phyloP scores from a whole-genome alignment of 37 sponge, comb jelly and placozoan genomes.

The Crambe crambe region DNA sequence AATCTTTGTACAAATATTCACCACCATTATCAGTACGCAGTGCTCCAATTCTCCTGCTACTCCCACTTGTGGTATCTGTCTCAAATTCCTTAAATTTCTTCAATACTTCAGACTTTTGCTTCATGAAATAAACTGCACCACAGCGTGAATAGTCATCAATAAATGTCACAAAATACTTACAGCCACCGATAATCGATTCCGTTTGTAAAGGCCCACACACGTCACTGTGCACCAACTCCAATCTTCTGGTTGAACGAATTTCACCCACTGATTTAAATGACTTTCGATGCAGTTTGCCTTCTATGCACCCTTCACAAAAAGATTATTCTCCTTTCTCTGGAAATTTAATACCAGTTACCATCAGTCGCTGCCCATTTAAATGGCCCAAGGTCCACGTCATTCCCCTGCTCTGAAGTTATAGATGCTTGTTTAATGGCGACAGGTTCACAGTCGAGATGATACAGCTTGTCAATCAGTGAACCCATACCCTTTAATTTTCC shows the following conservation, averaged over 20 bases:
- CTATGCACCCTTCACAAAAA: conserved; percentile 67
- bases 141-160: conserved; percentile 70
- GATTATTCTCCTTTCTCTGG: conserved; percentile 8
- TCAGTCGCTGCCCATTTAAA: conserved; percentile 19
- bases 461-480: conserved; percentile 39
- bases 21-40: conserved; percentile 61
- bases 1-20: conserved; percentile 56
- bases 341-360: conserved; percentile 28
- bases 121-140: conserved; percentile 53
- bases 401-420: neutral
- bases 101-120: conserved; percentile 46
- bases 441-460: conserved; percentile 50
- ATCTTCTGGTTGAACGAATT: conserved; percentile 33
- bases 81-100: conserved; percentile 73
- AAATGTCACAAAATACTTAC: conserved; percentile 66
- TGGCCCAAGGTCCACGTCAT: conserved; percentile 46
- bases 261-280: conserved; percentile 53
- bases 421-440: conserved; percentile 3
- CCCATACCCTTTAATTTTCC: conserved; percentile 51
- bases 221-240: conserved; percentile 63
- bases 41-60: conserved; percentile 24
- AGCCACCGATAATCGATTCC: conserved; percentile 60
- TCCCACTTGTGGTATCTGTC: conserved; percentile 32
- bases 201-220: conserved; percentile 61
- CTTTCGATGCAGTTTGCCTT: conserved; percentile 47